phyloP scores from a whole-genome alignment of 2,113 vertebrate species.

The Fulica atra region DNA sequence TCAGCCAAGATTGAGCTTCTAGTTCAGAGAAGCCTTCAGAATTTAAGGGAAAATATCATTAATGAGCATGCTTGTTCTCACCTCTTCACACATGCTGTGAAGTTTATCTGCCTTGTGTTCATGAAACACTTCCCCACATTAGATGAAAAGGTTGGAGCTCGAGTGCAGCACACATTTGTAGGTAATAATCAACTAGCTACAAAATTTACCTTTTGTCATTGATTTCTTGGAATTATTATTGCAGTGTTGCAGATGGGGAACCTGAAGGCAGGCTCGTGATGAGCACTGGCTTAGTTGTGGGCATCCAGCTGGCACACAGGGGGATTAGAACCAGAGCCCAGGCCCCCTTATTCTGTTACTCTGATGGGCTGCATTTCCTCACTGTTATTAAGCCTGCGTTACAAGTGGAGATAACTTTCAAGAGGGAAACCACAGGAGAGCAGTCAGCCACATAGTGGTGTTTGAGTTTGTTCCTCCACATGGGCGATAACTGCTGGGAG shows the following conservation, averaged over 20 bases:
- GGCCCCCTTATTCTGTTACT: not conserved
- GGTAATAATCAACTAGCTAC: not conserved
- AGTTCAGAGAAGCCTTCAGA: not conserved
- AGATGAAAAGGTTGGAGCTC: not conserved
- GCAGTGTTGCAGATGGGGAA: not conserved
- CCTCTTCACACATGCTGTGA: not conserved
- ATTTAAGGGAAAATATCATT: not conserved
- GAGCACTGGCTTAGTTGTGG: not conserved
- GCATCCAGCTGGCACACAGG: not conserved
- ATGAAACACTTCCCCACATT: not conserved
- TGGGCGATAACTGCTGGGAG: slow-evolving; percentile 3
- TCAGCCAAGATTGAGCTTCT: not conserved
- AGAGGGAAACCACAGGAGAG: slow-evolving; percentile 21
- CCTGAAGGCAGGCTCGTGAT: not conserved
- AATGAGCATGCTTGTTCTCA: not conserved
- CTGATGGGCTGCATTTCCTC: not conserved
- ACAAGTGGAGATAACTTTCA: not conserved
- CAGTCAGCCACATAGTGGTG: slow-evolving; percentile 16
- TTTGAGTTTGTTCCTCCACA: slow-evolving; percentile 32
- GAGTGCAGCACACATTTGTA: not conserved
- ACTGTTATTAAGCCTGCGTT: not conserved
- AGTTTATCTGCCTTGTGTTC: not conserved
- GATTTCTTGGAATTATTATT: not conserved
- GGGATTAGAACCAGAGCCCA: not conserved
- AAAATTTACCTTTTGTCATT: not conserved